A percentile compares a stretch with the other conserved stretches of the same genome.
Conservation (phyloP, 2,113 vertebrate species). For the Mormyrus lacerda region DNA sequence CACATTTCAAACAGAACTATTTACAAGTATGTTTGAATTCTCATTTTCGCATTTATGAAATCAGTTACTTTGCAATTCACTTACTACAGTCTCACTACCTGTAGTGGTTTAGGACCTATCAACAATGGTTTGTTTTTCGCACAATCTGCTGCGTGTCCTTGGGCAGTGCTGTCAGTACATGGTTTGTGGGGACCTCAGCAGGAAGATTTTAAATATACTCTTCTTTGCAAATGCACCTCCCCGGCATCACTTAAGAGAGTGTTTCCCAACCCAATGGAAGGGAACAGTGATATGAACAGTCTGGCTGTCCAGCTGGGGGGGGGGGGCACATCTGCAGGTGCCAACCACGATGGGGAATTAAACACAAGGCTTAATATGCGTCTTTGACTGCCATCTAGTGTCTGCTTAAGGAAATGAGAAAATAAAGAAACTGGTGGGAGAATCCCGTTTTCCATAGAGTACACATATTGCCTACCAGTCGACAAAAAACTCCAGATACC, state of each 20-base stretch:
- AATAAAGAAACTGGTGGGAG: neutral
- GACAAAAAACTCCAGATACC: slow-evolving; percentile 92
- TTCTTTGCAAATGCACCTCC: neutral
- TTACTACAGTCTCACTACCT: neutral
- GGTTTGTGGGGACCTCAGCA: neutral
- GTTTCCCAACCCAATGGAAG: neutral
- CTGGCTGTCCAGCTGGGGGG: neutral
- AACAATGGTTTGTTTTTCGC: neutral
- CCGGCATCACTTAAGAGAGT: neutral
- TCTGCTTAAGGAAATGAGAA: neutral
- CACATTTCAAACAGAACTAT: neutral
- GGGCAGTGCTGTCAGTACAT: neutral
- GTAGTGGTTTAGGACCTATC: neutral
- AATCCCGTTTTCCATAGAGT: neutral
- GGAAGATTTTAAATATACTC: neutral
- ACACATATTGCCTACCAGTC: slow-evolving; percentile 75
- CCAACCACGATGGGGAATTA: neutral
- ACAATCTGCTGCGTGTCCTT: neutral
- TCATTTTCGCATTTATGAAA: neutral
- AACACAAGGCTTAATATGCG: neutral
- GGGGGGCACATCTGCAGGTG: neutral
- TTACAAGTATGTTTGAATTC: neutral
- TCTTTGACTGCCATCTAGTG: neutral
- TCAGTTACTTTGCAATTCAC: neutral
- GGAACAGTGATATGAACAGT: neutral